phyloP scores from a whole-genome alignment of 2,113 vertebrate species.

The Eleginops maclovinus region DNA sequence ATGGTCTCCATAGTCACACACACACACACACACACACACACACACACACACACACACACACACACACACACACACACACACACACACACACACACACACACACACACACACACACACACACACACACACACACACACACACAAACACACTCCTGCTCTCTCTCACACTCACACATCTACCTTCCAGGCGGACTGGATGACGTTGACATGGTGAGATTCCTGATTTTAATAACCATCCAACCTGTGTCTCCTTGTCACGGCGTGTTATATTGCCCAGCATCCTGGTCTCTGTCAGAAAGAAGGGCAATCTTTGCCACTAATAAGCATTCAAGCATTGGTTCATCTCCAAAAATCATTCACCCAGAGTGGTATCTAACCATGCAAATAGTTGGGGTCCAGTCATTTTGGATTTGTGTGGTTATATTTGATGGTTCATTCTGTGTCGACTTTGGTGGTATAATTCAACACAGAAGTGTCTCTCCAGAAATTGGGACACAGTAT shows the following conservation, averaged over 20 bases:
- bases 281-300: conserved; percentile 34
- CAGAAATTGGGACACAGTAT: no score
- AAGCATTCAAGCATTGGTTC: conserved; percentile 16
- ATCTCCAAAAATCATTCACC: background rate
- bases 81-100: conserved; percentile 54
- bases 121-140: conserved; percentile 69
- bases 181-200: conserved; percentile 58
- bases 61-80: conserved; percentile 65
- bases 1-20: conserved; percentile 75
- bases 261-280: conserved; percentile 21
- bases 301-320: conserved; percentile 30
- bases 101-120: conserved; percentile 67
- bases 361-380: background rate
- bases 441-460: background rate
- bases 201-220: conserved; percentile 54
- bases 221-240: conserved; percentile 52
- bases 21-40: conserved; percentile 57
- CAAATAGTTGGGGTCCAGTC: conserved; percentile 7
- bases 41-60: conserved; percentile 57
- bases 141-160: conserved; percentile 49
- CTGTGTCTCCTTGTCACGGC: conserved; percentile 51
- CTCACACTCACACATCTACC: conserved; percentile 68
- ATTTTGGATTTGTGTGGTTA: background rate
- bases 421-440: background rate
- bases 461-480: background rate